A percentile compares a stretch with the other conserved stretches of the same genome.
These are phyloP conservation scores for Dissostichus mawsoni DNA, from an alignment of 2,113 vertebrate species.

Conservation along the genomic window DNA sequence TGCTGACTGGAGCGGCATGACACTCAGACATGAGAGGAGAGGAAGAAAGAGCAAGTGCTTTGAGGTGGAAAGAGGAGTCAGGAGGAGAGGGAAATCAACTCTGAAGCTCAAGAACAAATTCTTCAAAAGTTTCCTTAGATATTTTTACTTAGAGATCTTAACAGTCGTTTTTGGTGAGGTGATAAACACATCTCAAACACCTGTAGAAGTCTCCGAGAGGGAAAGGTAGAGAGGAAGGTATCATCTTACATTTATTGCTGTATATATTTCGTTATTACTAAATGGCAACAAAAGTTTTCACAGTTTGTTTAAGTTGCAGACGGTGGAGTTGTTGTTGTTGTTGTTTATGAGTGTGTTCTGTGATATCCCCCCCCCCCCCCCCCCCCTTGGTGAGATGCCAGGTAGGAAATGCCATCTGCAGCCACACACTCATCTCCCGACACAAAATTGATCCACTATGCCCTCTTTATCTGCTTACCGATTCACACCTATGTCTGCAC, in stretches of 20 bases:
- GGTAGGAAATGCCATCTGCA: constrained; percentile 78
- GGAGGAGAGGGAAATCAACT: constrained; percentile 36
- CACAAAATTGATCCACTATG: constrained; percentile 92
- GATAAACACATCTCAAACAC: background rate
- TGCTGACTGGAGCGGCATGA: constrained; percentile 14
- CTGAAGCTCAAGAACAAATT: constrained; percentile 30
- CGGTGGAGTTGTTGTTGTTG: background rate
- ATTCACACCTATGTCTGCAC: constrained; percentile 74
- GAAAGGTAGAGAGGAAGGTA: background rate
- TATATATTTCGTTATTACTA: background rate
- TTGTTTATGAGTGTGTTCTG: constrained; percentile 55
- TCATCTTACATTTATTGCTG: background rate
- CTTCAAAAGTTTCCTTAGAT: background rate
- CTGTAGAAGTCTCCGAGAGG: background rate
- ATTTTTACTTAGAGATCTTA: background rate
- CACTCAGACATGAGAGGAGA: constrained; percentile 4
- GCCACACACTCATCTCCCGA: constrained; percentile 88
- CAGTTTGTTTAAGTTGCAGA: constrained; percentile 4
- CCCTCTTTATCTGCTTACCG: constrained; percentile 83
- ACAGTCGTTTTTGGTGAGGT: background rate
- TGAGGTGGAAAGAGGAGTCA: constrained; percentile 43
- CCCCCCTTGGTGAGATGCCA: constrained; percentile 71
- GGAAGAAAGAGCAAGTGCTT: background rate
- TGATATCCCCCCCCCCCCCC: constrained; percentile 47
- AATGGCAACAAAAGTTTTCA: background rate